Evolutionary conservation across 1,140 invertebrate species (phyloP).

Genomic region (Ceratitis capitata): DNA sequence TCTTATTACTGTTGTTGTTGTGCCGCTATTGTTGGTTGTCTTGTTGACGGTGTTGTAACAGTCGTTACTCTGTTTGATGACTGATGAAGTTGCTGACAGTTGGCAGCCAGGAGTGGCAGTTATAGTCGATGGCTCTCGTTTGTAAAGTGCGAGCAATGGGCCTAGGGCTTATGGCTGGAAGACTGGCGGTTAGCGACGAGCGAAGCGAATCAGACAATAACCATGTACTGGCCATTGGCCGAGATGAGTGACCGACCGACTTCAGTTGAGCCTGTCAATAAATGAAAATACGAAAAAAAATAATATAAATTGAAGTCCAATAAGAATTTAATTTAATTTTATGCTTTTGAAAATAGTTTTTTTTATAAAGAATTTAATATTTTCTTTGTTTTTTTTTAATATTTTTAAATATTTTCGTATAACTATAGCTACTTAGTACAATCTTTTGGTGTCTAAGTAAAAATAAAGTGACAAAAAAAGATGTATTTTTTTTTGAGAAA

Average conservation of each 20-base stretch:
- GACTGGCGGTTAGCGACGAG: neutral
- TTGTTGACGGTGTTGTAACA: constrained; percentile 21
- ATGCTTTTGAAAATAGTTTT: too few relatives aligned
- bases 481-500: too few relatives aligned
- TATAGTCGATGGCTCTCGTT: neutral
- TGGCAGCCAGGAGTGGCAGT: neutral
- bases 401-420: too few relatives aligned
- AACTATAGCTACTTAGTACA: too few relatives aligned
- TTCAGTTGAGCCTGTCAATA: neutral
- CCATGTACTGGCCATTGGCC: neutral
- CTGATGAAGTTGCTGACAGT: constrained; percentile 21
- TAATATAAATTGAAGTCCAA: neutral
- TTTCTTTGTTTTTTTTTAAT: too few relatives aligned
- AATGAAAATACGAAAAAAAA: neutral
- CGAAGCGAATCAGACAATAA: neutral
- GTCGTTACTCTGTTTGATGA: constrained; percentile 27
- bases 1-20: neutral
- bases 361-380: too few relatives aligned
- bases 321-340: too few relatives aligned
- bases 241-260: constrained; percentile 3
- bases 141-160: neutral
- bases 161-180: too few relatives aligned
- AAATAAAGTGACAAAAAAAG: too few relatives aligned
- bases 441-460: too few relatives aligned
- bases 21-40: neutral